Percentiles rank a stretch among this genome's conserved stretches.
Conservation (phyloP, 2,113 vertebrate genomes). For the Gobiocypris rarus region DNA sequence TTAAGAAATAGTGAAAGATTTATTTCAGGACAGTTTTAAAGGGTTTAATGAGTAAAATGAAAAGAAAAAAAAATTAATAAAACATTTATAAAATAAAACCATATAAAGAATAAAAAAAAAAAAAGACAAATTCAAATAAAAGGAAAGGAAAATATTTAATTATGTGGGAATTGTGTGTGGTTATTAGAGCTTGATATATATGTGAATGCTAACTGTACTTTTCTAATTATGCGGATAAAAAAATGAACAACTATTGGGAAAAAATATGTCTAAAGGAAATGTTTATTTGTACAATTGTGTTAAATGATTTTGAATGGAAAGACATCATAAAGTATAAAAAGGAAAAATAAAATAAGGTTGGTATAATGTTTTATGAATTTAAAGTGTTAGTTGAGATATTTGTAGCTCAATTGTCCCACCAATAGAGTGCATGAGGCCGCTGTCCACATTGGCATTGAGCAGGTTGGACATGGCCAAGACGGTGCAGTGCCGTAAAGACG, state of each 20-base stretch:
- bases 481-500: conserved; percentile 92
- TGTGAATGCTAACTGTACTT: no score
- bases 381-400: not conserved
- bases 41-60: not conserved
- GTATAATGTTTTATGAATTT: not conserved
- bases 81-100: not conserved
- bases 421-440: conserved; percentile 98
- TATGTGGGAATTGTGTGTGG: no score
- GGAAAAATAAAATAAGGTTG: not conserved
- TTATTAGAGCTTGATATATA: no score
- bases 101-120: not conserved
- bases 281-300: no score
- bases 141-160: not conserved
- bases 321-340: no score
- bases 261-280: no score
- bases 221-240: no score
- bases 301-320: no score
- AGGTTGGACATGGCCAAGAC: conserved; percentile 97
- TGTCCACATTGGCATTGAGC: conserved; percentile 97
- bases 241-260: no score
- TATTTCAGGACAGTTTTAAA: not conserved
- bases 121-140: not conserved
- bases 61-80: not conserved
- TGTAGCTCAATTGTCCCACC: conserved; percentile 72
- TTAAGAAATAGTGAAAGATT: no score